phyloP scores from a whole-genome alignment of 2,797 vertebrate species.

The Sebastes itinus region DNA sequence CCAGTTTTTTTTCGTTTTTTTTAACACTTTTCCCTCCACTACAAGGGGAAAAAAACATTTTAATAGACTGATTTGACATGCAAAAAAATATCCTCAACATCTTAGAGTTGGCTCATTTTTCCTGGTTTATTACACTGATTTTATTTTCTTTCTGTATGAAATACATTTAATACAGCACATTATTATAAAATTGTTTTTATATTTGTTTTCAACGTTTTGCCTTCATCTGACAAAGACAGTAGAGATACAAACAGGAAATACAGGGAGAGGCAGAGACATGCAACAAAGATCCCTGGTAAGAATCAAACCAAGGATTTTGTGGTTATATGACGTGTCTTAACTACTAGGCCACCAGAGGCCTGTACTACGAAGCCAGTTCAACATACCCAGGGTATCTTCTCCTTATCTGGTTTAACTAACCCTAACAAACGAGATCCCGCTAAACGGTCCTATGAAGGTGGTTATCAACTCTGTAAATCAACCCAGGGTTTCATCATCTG shows the following conservation, averaged over 20 bases:
- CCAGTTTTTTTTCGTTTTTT: neutral
- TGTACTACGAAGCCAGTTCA: too few relatives aligned
- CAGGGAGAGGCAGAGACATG: neutral
- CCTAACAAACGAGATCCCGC: too few relatives aligned
- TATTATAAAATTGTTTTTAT: neutral
- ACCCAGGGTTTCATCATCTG: too few relatives aligned
- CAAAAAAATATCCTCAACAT: neutral
- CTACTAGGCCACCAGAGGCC: neutral
- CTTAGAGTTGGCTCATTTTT: neutral
- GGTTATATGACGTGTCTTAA: neutral
- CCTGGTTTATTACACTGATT: neutral
- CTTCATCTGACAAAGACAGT: neutral
- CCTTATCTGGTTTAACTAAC: too few relatives aligned
- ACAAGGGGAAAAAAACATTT: neutral
- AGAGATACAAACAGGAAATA: neutral
- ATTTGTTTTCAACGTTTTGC: neutral
- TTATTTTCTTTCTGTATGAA: neutral
- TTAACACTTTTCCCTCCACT: neutral
- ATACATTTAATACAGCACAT: neutral
- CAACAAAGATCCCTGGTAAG: neutral
- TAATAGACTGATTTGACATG: neutral
- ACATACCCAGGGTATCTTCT: too few relatives aligned
- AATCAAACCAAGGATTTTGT: neutral
- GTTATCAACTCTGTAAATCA: too few relatives aligned
- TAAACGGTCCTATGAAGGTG: too few relatives aligned